Evolutionary conservation across 2,113 vertebrate genomes (phyloP).

Genomic region (Gracilinanus agilis): DNA sequence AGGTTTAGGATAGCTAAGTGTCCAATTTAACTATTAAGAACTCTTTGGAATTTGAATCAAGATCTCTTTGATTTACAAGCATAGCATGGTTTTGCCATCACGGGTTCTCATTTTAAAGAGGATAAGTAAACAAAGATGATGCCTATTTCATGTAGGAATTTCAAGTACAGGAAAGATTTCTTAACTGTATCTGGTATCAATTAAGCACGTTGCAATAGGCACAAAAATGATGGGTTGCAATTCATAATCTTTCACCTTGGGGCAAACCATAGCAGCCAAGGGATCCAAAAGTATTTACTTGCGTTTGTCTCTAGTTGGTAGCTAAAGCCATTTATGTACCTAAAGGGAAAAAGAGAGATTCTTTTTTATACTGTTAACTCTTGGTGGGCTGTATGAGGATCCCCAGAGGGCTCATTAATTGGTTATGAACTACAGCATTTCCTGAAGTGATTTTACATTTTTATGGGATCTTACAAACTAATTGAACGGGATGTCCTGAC

Average conservation of each 20-base stretch:
- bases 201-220: background rate
- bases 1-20: background rate
- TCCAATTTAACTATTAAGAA: background rate
- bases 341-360: background rate
- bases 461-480: conserved; percentile 13
- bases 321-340: background rate
- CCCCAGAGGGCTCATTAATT: background rate
- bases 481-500: conserved; percentile 12
- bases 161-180: background rate
- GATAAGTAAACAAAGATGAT: no score
- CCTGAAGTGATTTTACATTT: background rate
- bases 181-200: background rate
- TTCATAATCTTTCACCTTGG: background rate
- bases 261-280: background rate
- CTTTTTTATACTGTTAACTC: conserved; percentile 4
- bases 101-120: no score
- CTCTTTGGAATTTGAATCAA: background rate
- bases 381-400: background rate
- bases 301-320: background rate
- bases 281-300: background rate
- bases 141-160: background rate
- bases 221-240: background rate
- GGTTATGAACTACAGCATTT: background rate
- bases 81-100: background rate
- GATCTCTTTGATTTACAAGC: background rate